phyloP scores from a whole-genome alignment of 2,113 vertebrate species.

The Chauna torquata region DNA sequence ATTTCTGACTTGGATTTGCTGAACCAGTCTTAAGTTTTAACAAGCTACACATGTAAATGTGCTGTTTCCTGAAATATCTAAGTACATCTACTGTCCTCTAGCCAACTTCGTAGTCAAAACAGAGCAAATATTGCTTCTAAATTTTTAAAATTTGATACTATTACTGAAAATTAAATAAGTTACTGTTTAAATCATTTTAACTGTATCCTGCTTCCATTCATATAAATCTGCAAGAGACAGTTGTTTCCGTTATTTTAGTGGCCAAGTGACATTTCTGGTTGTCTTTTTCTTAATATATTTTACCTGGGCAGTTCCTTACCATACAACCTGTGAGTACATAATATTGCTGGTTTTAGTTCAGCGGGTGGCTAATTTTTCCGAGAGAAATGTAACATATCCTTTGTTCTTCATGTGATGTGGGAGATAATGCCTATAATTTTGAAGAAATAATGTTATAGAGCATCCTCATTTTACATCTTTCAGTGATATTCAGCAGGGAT shows the following conservation, averaged over 20 bases:
- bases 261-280: background rate
- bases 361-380: background rate
- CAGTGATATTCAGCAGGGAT: background rate
- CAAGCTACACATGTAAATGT: background rate
- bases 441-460: background rate
- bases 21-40: background rate
- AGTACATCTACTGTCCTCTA: background rate
- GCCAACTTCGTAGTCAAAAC: background rate
- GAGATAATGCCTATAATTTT: background rate
- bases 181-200: background rate
- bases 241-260: background rate
- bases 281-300: background rate
- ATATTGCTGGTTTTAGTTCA: background rate
- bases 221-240: background rate
- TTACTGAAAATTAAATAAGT: background rate
- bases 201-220: background rate
- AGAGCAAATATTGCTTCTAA: background rate
- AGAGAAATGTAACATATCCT: background rate
- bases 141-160: background rate
- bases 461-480: background rate
- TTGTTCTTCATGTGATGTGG: background rate
- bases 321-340: background rate
- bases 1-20: background rate
- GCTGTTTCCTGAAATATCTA: background rate
- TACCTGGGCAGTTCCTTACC: background rate